Conservation (phyloP, 2,888 invertebrate species). For the Hydrotaea cyrtoneurina region DNA sequence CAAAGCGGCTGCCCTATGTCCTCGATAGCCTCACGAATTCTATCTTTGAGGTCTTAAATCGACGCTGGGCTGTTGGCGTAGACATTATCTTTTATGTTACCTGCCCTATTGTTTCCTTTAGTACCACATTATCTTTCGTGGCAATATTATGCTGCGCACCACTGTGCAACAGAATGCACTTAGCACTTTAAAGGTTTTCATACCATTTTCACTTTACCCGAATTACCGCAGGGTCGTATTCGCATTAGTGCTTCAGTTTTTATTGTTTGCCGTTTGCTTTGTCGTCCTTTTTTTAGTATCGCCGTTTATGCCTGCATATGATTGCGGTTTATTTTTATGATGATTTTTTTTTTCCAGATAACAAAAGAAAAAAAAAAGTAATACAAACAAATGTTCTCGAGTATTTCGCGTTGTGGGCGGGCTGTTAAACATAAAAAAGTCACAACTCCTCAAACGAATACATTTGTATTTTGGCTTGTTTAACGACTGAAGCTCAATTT, state of each 20-base stretch:
- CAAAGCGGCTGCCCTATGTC: too few species aligned
- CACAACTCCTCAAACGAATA: not conserved
- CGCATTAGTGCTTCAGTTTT: not conserved
- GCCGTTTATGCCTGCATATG: constrained; percentile 33
- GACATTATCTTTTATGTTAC: too few species aligned
- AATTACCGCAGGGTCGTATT: not conserved
- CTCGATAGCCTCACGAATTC: too few species aligned
- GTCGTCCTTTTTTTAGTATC: constrained; percentile 19
- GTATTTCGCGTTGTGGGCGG: not conserved
- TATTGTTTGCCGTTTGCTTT: not conserved
- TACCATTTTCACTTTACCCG: not conserved
- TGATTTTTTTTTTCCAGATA: not conserved
- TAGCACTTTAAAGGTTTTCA: not conserved
- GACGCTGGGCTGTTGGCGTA: too few species aligned
- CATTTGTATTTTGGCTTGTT: not conserved
- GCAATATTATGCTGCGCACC: not conserved
- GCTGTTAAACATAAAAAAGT: not conserved
- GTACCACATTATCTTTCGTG: too few species aligned
- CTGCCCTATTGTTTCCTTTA: too few species aligned
- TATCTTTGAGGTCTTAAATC: too few species aligned
- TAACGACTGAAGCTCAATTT: constrained; percentile 10
- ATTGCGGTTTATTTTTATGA: constrained; percentile 44
- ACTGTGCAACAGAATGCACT: not conserved
- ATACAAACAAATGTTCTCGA: not conserved
- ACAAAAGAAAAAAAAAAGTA: not conserved